phyloP scores from a whole-genome alignment of 2,888 invertebrate genomes.

The Apodemia mormo region DNA sequence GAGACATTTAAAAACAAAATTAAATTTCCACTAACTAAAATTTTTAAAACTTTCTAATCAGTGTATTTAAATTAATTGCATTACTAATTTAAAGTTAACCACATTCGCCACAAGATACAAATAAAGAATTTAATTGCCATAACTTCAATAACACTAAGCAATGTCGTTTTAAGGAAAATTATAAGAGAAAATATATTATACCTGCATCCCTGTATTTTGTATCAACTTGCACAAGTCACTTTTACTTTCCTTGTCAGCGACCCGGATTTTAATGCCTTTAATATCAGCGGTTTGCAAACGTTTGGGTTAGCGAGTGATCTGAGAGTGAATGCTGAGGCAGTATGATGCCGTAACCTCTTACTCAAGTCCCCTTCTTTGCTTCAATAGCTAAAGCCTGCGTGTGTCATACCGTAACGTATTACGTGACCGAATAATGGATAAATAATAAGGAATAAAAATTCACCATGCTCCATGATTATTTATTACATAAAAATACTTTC shows the following conservation, averaged over 20 bases:
- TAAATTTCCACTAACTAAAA: no score
- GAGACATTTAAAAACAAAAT: no score
- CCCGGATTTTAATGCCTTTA: slow-evolving; percentile 55
- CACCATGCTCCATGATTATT: slow-evolving; percentile 21
- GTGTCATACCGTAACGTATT: slow-evolving; percentile 33
- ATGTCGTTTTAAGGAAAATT: not conserved
- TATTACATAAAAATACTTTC: slow-evolving; percentile 31
- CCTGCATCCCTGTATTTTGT: slow-evolving; percentile 57
- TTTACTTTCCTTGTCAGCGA: slow-evolving; percentile 61
- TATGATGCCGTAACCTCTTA: slow-evolving; percentile 74
- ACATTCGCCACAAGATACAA: not conserved
- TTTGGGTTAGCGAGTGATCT: slow-evolving; percentile 52
- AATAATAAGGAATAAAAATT: slow-evolving; percentile 33
- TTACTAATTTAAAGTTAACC: not conserved
- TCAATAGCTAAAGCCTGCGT: slow-evolving; percentile 28
- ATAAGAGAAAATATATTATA: slow-evolving; percentile 42
- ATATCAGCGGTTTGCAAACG: slow-evolving; percentile 49
- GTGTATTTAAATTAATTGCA: not conserved
- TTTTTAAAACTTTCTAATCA: not conserved
- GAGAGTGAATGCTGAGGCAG: slow-evolving; percentile 59
- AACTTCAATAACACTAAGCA: not conserved
- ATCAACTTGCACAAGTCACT: slow-evolving; percentile 48
- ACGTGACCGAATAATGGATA: slow-evolving; percentile 38
- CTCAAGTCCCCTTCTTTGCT: slow-evolving; percentile 60
- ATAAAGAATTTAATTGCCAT: not conserved